These are phyloP conservation scores for Lipophrys pholis DNA, from an alignment of 2,113 vertebrate species.

Conservation along the genomic window DNA sequence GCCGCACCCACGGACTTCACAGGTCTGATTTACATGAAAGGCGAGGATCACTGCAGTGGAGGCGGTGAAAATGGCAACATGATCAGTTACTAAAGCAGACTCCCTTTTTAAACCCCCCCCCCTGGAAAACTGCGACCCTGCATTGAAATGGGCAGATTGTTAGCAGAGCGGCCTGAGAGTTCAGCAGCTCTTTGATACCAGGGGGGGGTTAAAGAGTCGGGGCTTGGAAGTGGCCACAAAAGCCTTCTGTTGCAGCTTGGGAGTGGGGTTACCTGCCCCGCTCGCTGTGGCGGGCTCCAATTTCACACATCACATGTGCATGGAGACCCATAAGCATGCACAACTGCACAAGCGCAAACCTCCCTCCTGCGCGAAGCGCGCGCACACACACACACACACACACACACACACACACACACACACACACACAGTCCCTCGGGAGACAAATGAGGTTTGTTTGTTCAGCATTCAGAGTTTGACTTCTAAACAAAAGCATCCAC, in stretches of 20 bases:
- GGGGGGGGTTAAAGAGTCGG: constrained; percentile 35
- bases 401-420: no score
- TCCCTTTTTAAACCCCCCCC: constrained; percentile 41
- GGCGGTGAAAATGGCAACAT: constrained; percentile 36
- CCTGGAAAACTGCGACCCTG: constrained; percentile 44
- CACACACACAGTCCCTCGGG: constrained; percentile 21
- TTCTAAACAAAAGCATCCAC: constrained; percentile 64
- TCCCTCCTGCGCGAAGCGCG: constrained; percentile 4
- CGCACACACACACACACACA: background rate
- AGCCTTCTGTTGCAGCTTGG: constrained; percentile 75
- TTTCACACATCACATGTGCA: constrained; percentile 74
- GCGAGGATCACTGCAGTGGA: constrained; percentile 34
- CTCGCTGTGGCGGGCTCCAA: constrained; percentile 59
- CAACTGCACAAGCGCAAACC: constrained; percentile 31
- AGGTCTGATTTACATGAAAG: constrained; percentile 52
- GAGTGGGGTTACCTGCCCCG: constrained; percentile 77
- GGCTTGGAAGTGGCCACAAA: constrained; percentile 72
- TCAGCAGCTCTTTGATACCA: constrained; percentile 67
- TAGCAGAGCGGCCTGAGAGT: constrained; percentile 55
- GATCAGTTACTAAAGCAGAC: constrained; percentile 56
- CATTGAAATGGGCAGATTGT: constrained; percentile 72
- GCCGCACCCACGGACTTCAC: constrained; percentile 22
- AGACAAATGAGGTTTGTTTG: constrained; percentile 67
- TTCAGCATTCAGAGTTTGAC: constrained; percentile 56
- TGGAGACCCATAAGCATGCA: constrained; percentile 47